Conservation (phyloP, 2,888 invertebrate genomes). For the Conchocele bisecta region DNA sequence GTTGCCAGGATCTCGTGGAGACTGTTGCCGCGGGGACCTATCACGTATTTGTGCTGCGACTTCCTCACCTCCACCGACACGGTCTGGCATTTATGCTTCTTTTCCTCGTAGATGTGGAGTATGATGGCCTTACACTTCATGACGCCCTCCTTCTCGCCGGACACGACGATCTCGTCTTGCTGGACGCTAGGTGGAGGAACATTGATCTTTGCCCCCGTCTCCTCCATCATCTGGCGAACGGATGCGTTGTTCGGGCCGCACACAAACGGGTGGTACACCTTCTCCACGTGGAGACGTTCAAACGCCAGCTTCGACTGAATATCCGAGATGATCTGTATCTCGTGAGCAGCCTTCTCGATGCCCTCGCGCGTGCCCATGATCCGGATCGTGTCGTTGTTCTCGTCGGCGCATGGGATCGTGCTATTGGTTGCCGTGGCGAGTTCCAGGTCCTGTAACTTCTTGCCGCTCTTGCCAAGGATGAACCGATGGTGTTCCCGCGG, state of each 20-base stretch:
- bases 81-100: constrained; percentile 90
- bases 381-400: constrained; percentile 92
- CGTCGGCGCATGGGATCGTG: constrained; percentile 92
- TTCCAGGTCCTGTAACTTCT: constrained; percentile 92
- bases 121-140: constrained; percentile 93
- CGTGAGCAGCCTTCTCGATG: constrained; percentile 97
- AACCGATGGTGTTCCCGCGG: constrained; percentile 98
- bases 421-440: constrained; percentile 97
- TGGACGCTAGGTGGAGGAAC: constrained; percentile 95
- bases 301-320: constrained; percentile 97
- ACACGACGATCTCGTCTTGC: constrained; percentile 94
- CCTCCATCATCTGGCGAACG: constrained; percentile 75
- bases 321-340: constrained; percentile 96
- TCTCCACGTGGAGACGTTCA: constrained; percentile 94
- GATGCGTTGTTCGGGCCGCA: constrained; percentile 88
- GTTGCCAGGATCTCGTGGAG: constrained; percentile 96
- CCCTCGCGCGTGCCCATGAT: constrained; percentile 97
- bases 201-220: constrained; percentile 94
- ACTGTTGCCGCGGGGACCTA: constrained; percentile 94
- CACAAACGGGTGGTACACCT: constrained; percentile 98
- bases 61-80: constrained; percentile 97
- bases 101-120: constrained; percentile 55
- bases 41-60: constrained; percentile 98
- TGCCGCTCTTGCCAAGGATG: constrained; percentile 95
- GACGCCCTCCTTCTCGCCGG: constrained; percentile 98